Conservation (phyloP, 2,113 vertebrate genomes). For the Alethe diademata region DNA sequence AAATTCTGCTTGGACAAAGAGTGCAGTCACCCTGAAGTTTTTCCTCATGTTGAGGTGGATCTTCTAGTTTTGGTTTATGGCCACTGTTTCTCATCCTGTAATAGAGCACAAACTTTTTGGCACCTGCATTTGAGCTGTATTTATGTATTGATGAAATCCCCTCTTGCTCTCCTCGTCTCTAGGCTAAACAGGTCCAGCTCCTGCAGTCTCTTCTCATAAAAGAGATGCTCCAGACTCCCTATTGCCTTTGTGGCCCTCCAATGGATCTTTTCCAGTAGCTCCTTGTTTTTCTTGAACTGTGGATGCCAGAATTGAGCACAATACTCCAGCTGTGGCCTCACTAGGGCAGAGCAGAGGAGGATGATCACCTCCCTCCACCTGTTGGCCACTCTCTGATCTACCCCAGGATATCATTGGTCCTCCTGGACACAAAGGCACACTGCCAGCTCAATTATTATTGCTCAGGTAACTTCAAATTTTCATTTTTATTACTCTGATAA, state of each 20-base stretch:
- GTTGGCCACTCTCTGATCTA: background rate
- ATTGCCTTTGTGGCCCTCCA: background rate
- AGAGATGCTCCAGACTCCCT: background rate
- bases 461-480: background rate
- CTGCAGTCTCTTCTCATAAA: background rate
- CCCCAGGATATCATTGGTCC: background rate
- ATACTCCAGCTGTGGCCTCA: background rate
- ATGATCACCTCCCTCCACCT: background rate
- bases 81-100: background rate
- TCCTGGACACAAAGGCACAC: background rate
- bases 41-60: background rate
- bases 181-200: background rate
- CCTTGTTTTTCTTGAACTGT: background rate
- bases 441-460: background rate
- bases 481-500: background rate
- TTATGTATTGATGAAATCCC: background rate
- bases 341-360: background rate
- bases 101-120: background rate
- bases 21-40: fast-evolving
- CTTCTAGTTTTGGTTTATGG: background rate
- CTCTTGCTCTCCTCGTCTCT: fast-evolving
- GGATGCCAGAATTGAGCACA: background rate
- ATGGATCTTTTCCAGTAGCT: background rate
- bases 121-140: background rate
- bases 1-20: background rate